Conservation (phyloP, 2,113 vertebrate genomes). For the Tupaia tana region DNA sequence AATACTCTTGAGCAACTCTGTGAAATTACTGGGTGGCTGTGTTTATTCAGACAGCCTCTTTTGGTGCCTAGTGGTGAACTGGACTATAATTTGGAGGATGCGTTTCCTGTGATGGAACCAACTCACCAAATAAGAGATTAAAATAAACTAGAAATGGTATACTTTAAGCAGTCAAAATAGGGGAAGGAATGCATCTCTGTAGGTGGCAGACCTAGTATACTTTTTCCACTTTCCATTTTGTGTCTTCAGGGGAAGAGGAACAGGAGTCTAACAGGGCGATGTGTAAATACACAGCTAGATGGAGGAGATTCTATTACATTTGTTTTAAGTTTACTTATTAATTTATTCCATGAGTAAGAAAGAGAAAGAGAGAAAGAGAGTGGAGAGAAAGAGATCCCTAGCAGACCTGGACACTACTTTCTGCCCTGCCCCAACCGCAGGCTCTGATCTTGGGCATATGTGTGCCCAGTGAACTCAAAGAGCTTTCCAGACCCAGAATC, state of each 20-base stretch:
- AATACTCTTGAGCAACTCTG: constrained; percentile 50
- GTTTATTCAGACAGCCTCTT: constrained; percentile 72
- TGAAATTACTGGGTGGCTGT: constrained; percentile 81
- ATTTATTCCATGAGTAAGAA: too few relatives aligned
- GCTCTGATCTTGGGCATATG: too few relatives aligned
- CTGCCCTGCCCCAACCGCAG: too few relatives aligned
- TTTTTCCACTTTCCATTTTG: constrained; percentile 38
- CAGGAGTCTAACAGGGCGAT: neutral
- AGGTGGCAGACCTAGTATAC: neutral
- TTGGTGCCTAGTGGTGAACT: constrained; percentile 79
- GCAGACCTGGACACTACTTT: too few relatives aligned
- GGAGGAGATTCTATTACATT: neutral
- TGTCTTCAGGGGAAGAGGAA: neutral
- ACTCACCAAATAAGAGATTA: constrained; percentile 40
- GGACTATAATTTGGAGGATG: constrained; percentile 79
- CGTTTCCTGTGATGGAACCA: constrained; percentile 74
- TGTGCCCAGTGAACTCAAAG: too few relatives aligned
- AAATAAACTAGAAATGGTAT: constrained; percentile 68
- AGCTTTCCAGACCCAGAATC: too few relatives aligned
- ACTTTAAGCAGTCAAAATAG: constrained; percentile 69
- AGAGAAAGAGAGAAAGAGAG: too few relatives aligned
- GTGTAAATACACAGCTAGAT: neutral
- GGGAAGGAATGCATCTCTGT: constrained; percentile 46
- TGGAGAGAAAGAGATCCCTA: too few relatives aligned
- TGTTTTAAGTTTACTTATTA: too few relatives aligned